These are phyloP conservation scores for Manis javanica DNA, from an alignment of 2,797 vertebrate genomes.

Conservation along the genomic window DNA sequence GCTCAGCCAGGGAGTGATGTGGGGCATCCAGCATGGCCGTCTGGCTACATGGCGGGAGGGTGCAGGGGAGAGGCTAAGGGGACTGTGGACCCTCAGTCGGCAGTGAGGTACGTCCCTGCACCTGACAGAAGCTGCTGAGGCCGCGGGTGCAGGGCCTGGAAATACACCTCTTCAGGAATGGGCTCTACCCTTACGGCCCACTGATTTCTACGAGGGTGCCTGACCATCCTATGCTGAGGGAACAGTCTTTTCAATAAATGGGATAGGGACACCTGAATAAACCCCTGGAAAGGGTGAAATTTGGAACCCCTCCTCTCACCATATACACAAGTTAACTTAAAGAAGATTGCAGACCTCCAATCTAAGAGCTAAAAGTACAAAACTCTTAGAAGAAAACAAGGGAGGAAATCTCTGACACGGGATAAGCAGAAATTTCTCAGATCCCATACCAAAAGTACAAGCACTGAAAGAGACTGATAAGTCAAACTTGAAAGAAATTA, in stretches of 20 bases:
- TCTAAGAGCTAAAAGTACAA: background rate
- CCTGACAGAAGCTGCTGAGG: background rate
- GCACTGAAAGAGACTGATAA: background rate
- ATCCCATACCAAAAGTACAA: background rate
- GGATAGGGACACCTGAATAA: background rate
- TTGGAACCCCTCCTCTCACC: background rate
- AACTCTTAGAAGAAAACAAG: background rate
- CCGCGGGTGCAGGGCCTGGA: background rate
- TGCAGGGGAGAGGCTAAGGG: background rate
- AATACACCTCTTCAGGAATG: background rate
- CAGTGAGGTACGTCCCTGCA: background rate
- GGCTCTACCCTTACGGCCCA: background rate
- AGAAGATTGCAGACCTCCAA: background rate
- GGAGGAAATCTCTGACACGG: background rate
- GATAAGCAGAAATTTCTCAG: background rate
- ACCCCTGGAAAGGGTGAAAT: background rate
- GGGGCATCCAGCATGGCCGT: no score
- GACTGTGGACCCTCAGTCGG: accelerated
- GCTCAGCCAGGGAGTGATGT: background rate
- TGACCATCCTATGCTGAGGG: no score
- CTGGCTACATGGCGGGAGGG: background rate
- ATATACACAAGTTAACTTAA: background rate
- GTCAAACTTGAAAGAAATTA: background rate
- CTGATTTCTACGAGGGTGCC: background rate
- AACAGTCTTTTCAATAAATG: background rate